Base-by-base conservation (phyloP, 2,797 vertebrate genomes). In the Buphagus erythrorhynchus region DNA sequence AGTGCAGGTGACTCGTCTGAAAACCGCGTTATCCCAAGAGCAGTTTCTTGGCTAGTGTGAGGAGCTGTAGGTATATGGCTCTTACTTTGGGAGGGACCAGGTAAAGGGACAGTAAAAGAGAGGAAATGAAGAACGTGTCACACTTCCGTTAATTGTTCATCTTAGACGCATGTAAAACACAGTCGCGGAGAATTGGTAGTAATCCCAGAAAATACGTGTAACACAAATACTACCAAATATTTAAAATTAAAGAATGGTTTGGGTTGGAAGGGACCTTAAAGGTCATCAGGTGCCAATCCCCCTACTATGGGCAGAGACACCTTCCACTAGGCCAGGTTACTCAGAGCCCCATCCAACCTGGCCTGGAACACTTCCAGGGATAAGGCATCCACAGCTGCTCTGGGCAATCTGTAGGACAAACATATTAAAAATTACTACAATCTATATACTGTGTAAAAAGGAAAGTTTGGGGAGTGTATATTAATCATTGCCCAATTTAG, bases 91-190 rank as follows among this genome's bases (percentile, higher is more conserved):
- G 45, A 79, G 21, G 43, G 40, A 55, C 4, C 21, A 62, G 33
- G 19, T 52, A 10, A 61, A 63, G 12, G 49, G 15, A 29, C 12
- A 11, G 24, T 46, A n/a, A 33, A 46, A 35, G 31, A 28, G 36
- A 36, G 16, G 55, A 58, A 19, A 43, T 4, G 3, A 29, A n/a
- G n/a, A n/a, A n/a, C n/a, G 11, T 3, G 3, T 38, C 20, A 17
- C 11, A 0, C 15, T 25, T 36, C 10, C 12, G 31, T 19, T 11
- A 71, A 21, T 6, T 79, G 19, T 15, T 88, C 25, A 25, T 35
- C 16, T 33, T 16, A 4, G 29, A 25, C 5, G 25, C 0, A 2
- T 16, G 26, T 25, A 21, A 63, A 68, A 13, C 25, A 4, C 1
- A 9, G 26, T 22, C 5, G 3, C 0, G 4, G 54, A 46, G 67